Evolutionary conservation across 2,888 invertebrate species (phyloP), one percentile per base, ranked within the genome.

Genomic region (Clanis bilineata): DNA sequence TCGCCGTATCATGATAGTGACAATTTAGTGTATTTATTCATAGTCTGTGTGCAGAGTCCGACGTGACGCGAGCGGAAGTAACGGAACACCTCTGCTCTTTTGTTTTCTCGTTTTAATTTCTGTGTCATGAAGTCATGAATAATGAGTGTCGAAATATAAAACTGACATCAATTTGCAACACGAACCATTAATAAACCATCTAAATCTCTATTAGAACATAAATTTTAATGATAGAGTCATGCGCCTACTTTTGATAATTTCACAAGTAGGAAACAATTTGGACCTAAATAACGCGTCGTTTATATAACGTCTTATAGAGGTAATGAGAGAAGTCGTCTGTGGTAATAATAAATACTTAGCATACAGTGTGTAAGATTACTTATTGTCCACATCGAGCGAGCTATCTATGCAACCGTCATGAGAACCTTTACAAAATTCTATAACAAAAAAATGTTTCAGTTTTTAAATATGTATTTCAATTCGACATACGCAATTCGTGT

Each of bases 21-120:
- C 61, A 66, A 62, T 62, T 57, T 63, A 64, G 64, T 73, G 72
- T 77, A 69, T 78, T 76, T 74, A 76, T 79, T 73, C 74, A 76
- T 70, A 71, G 74, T 73, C 76, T 71, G 71, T 71, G 71, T 70
- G 68, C 69, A 62, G 67, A 70, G 59, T 65, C 64, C 65, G 72
- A 64, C 58, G 67, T 81, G 78, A 82, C 80, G 81, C 74, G 69
- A 71, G 65, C 83, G 83, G 83, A 83, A 77, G 71, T 83, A 83
- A 83, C 83, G 83, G 83, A 68, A 73, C 68, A 57, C 62, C 68
- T 66, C 68, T 74, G 65, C 72, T 76, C 77, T 75, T 80, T 80
- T 80, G 80, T 80, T 79, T 74, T 76, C 64, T 61, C 64, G 64
- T 71, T 74, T 73, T 77, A 77, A 79, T 79, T 80, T 79, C 65